Conservation (phyloP, 2,888 invertebrate species). For the Anarsia innoxiella region DNA sequence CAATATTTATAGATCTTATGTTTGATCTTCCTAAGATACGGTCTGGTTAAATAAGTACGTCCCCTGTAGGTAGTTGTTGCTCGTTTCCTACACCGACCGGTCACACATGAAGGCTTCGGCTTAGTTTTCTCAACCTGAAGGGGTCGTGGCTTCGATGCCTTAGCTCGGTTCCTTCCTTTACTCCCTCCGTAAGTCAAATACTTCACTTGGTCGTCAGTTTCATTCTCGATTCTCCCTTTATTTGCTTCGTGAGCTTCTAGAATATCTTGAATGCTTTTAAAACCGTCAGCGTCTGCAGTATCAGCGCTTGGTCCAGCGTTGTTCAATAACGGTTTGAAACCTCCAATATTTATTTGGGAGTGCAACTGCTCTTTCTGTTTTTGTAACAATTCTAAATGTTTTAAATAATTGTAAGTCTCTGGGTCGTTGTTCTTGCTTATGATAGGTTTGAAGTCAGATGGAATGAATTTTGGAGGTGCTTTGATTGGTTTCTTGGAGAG, state of each 20-base stretch:
- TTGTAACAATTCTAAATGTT: slow-evolving; percentile 42
- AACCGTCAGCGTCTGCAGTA: slow-evolving; percentile 34
- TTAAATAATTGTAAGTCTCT: slow-evolving; percentile 54
- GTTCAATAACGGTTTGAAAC: slow-evolving; percentile 34
- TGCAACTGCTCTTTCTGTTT: slow-evolving; percentile 32
- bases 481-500: slow-evolving; percentile 30
- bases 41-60: slow-evolving; percentile 30
- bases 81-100: slow-evolving; percentile 46
- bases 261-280: slow-evolving; percentile 55
- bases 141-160: slow-evolving; percentile 28
- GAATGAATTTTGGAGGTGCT: slow-evolving; percentile 39
- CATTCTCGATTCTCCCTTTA: slow-evolving; percentile 25
- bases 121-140: slow-evolving; percentile 18
- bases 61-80: slow-evolving; percentile 28
- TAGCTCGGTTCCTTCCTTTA: slow-evolving; percentile 29
- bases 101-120: slow-evolving; percentile 34
- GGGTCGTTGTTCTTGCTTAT: slow-evolving; percentile 49
- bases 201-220: slow-evolving; percentile 30
- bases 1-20: slow-evolving; percentile 26
- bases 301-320: slow-evolving; percentile 28
- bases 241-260: slow-evolving; percentile 57
- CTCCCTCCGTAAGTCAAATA: slow-evolving; percentile 29
- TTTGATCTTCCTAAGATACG: slow-evolving; percentile 45
- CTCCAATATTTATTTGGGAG: slow-evolving; percentile 24
- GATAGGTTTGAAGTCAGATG: slow-evolving; percentile 47